Evolutionary conservation across 2,113 vertebrate genomes (phyloP).

Genomic region (Grammomys dolichurus): DNA sequence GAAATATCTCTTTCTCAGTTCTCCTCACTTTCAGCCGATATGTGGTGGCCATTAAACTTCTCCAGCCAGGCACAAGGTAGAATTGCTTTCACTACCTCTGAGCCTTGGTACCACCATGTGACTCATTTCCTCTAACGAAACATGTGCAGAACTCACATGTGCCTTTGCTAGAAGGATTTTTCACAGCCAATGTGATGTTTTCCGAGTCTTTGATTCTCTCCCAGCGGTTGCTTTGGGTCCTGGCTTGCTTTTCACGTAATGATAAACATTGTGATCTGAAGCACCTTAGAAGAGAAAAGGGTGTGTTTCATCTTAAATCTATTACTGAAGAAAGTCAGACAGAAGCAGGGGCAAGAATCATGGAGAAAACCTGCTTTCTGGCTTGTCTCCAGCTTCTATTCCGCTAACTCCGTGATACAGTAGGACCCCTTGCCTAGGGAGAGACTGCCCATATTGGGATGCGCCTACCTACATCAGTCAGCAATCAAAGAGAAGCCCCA

Average conservation of each 20-base stretch:
- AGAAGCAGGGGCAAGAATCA: neutral
- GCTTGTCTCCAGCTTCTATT: neutral
- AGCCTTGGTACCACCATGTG: neutral
- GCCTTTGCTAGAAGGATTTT: neutral
- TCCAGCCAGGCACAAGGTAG: neutral
- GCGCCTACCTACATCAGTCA: neutral
- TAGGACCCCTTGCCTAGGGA: neutral
- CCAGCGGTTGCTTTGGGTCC: neutral
- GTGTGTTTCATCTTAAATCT: neutral
- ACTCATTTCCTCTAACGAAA: neutral
- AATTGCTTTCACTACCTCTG: neutral
- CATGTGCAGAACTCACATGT: neutral
- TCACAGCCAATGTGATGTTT: neutral
- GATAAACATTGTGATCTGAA: neutral
- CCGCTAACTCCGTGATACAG: neutral
- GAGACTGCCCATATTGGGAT: neutral
- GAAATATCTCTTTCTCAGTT: neutral
- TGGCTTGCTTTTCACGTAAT: neutral
- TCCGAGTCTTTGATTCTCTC: neutral
- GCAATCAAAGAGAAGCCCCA: neutral
- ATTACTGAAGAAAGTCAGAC: neutral
- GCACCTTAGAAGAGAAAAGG: neutral
- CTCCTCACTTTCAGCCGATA: neutral
- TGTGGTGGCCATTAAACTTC: neutral
- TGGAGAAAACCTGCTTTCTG: neutral